Conservation (phyloP, 2,113 vertebrate genomes). For the Bucco capensis region DNA sequence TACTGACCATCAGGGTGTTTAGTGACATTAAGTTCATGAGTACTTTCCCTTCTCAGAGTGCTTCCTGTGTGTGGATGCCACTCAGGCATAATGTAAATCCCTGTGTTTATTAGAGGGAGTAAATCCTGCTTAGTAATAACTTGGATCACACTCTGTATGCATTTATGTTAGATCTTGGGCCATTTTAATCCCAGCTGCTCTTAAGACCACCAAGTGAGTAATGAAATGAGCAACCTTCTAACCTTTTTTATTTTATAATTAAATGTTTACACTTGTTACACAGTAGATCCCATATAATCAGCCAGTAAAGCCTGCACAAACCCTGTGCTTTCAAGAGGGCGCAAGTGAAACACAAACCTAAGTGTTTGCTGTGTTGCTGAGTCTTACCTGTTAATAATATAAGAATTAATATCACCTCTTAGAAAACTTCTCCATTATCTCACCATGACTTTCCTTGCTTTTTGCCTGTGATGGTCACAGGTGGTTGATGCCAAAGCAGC, state of each 20-base stretch:
- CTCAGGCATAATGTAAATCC: not conserved
- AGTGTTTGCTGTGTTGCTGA: not conserved
- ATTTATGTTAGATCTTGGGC: not conserved
- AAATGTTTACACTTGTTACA: slow-evolving; percentile 17
- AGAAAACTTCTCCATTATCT: not conserved
- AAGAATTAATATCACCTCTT: not conserved
- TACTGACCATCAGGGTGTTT: not conserved
- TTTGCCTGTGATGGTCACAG: not conserved
- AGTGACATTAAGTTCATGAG: not conserved
- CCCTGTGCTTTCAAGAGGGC: not conserved
- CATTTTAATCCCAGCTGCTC: slow-evolving; percentile 2
- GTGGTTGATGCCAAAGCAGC: not conserved
- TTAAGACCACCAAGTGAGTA: not conserved
- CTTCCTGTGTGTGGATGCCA: not conserved
- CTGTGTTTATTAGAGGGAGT: not conserved
- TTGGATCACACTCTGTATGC: not conserved
- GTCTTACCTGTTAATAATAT: not conserved
- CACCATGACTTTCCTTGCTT: not conserved
- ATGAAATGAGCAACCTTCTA: not conserved
- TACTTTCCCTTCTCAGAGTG: not conserved
- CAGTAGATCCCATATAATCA: slow-evolving; percentile 11
- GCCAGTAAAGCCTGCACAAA: not conserved
- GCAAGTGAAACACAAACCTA: not conserved
- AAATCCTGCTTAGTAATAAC: slow-evolving; percentile 11
- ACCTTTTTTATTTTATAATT: slow-evolving; percentile 23